These are phyloP conservation scores for Lamprotornis superbus DNA, from an alignment of 2,113 vertebrate species.

Conservation along the genomic window DNA sequence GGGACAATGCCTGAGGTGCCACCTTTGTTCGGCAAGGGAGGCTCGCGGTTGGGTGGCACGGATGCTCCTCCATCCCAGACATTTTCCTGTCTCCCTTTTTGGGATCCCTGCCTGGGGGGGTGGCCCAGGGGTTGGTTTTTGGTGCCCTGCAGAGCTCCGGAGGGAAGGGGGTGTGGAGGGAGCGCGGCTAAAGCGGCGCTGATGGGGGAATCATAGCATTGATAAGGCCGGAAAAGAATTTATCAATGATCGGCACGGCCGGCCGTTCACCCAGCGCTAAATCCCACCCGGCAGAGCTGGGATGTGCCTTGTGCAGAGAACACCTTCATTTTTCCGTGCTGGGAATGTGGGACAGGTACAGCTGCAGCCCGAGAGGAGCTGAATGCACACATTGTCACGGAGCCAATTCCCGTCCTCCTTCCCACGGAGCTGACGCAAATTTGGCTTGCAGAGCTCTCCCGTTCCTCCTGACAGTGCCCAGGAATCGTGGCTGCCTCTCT, in stretches of 20 bases:
- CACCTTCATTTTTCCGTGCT: not conserved
- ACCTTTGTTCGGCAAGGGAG: not conserved
- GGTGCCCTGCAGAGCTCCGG: not conserved
- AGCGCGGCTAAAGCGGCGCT: not conserved
- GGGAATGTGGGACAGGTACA: not conserved
- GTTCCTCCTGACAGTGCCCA: not conserved
- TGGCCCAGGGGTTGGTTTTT: not conserved
- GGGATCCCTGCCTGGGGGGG: not conserved
- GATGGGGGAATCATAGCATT: not conserved
- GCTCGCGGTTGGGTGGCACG: not conserved
- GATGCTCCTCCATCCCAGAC: not conserved
- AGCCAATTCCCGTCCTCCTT: not conserved
- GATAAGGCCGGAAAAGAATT: not conserved
- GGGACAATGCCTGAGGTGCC: not conserved
- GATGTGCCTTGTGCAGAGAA: not conserved
- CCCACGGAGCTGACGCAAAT: not conserved
- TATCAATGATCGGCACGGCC: not conserved
- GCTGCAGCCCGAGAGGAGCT: not conserved
- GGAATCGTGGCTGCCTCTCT: not conserved
- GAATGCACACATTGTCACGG: rapidly evolving
- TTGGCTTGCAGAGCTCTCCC: not conserved
- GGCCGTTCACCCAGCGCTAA: not conserved
- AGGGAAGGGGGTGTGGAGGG: not conserved
- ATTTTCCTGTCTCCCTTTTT: not conserved
- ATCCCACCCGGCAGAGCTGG: rapidly evolving